Conservation (phyloP, 2,113 vertebrate species). For the Alouatta palliata region DNA sequence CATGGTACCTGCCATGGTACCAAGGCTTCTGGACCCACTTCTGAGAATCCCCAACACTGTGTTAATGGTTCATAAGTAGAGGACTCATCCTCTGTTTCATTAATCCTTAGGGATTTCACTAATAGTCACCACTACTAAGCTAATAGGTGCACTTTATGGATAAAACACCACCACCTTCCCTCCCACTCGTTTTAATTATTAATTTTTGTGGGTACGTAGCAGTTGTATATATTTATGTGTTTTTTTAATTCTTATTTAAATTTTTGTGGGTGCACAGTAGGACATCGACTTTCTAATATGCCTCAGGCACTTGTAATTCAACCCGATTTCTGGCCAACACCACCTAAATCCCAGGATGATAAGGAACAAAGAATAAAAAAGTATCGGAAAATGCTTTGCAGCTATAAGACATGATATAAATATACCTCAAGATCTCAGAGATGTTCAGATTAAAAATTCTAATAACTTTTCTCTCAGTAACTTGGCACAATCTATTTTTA, state of each 20-base stretch:
- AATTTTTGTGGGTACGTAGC: too few relatives aligned
- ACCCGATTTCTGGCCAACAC: background rate
- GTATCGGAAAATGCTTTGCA: background rate
- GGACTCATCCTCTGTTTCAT: background rate
- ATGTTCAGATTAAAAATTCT: slow-evolving; percentile 62
- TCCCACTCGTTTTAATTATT: background rate
- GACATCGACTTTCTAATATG: background rate
- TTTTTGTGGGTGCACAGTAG: too few relatives aligned
- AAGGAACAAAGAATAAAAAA: background rate
- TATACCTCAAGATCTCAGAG: slow-evolving; percentile 11
- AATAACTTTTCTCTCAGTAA: slow-evolving; percentile 64
- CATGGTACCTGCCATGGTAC: background rate
- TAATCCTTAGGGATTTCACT: background rate
- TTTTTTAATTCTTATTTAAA: too few relatives aligned
- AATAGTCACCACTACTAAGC: background rate
- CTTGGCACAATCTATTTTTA: slow-evolving; percentile 77
- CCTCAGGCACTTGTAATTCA: background rate
- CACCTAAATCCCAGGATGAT: slow-evolving; percentile 21
- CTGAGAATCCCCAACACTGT: background rate
- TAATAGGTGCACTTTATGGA: background rate
- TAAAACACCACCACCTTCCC: background rate
- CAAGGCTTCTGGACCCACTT: background rate
- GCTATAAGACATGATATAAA: background rate
- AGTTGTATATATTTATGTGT: too few relatives aligned
- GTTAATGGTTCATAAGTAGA: background rate